A percentile compares a stretch with the other conserved stretches of the same genome.
phyloP scores from a whole-genome alignment of 2,113 vertebrate species.

The Campylorhamphus procurvoides region DNA sequence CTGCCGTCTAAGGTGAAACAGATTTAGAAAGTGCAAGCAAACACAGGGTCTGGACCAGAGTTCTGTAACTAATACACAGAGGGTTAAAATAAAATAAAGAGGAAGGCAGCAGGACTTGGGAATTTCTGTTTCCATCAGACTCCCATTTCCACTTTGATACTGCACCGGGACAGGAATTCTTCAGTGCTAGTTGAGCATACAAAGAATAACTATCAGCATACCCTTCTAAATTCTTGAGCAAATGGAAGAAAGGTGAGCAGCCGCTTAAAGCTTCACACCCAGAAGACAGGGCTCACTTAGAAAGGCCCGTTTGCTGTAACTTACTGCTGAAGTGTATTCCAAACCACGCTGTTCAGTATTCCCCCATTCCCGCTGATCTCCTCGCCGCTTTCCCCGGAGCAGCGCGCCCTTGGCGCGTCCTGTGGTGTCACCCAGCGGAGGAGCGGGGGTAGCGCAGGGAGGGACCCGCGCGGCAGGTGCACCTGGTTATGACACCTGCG shows the following conservation, averaged over 20 bases:
- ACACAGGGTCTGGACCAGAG: neutral
- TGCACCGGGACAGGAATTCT: neutral
- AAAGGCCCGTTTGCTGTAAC: neutral
- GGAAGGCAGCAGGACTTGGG: neutral
- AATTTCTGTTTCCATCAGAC: neutral
- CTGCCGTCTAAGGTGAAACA: neutral
- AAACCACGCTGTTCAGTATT: neutral
- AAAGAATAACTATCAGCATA: neutral
- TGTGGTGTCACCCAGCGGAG: slow-evolving; percentile 71
- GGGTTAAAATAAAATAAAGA: neutral
- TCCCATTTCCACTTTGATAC: neutral
- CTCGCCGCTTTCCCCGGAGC: neutral
- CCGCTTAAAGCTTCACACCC: neutral
- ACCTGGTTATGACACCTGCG: accelerated
- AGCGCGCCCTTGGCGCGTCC: slow-evolving; percentile 34
- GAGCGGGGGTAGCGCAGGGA: neutral
- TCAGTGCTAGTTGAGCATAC: neutral
- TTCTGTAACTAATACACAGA: neutral
- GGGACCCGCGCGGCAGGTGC: neutral
- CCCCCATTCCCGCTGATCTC: neutral
- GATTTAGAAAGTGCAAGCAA: neutral
- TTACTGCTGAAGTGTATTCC: neutral
- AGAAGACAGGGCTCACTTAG: neutral
- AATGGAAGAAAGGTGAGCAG: neutral
- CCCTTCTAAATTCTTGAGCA: neutral